Evolutionary conservation across 2,113 vertebrate genomes (phyloP).

Genomic region (Neomonachus schauinslandi): DNA sequence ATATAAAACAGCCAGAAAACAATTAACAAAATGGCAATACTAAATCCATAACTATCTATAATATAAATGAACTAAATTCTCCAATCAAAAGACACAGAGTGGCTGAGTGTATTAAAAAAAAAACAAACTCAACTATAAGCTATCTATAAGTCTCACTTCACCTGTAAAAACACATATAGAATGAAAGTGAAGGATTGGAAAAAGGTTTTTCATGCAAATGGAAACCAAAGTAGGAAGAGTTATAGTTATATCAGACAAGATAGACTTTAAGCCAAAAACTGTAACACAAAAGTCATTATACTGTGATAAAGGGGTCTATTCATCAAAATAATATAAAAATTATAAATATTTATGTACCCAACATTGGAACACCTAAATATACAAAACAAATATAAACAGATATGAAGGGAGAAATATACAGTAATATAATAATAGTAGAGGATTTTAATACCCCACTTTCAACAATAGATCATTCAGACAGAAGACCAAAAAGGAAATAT

Average conservation of each 20-base stretch:
- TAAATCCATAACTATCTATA: neutral
- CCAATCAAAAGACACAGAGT: neutral
- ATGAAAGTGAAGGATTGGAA: neutral
- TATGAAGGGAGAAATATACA: neutral
- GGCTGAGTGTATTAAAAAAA: neutral
- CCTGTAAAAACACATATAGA: neutral
- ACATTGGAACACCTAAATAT: neutral
- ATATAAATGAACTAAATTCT: neutral
- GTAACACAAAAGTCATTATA: neutral
- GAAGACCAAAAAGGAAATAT: neutral
- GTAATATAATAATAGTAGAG: neutral
- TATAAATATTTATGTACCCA: neutral
- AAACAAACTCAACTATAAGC: neutral
- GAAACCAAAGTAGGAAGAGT: neutral
- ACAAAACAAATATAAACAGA: conserved; percentile 5
- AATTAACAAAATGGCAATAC: neutral
- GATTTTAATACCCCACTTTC: neutral
- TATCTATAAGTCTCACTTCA: neutral
- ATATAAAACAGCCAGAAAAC: neutral
- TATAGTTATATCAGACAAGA: neutral
- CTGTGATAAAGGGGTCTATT: neutral
- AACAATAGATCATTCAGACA: neutral
- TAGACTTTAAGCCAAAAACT: neutral
- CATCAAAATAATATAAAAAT: neutral
- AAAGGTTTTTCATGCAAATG: neutral